A percentile compares a stretch with the other conserved stretches of the same genome.
phyloP scores from a whole-genome alignment of 2,797 vertebrate genomes.

The Hyperoplus immaculatus region DNA sequence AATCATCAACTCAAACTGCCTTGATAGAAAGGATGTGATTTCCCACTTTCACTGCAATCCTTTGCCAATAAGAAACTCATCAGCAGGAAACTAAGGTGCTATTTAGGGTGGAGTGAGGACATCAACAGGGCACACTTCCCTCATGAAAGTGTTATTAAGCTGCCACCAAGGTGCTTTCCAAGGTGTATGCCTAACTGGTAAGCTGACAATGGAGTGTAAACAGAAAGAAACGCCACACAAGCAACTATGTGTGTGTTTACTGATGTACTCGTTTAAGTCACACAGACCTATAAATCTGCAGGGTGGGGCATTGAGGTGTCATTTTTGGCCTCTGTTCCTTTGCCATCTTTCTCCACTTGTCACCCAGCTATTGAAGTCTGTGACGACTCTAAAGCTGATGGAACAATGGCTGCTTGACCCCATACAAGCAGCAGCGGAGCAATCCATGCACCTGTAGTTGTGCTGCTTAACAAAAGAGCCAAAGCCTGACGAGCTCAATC shows the following conservation, averaged over 20 bases:
- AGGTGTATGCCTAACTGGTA: too few species aligned
- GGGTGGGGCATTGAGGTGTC: slow-evolving; percentile 33
- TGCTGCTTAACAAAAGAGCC: slow-evolving; percentile 53
- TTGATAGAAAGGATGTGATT: not conserved
- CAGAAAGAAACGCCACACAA: not conserved
- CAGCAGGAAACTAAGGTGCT: too few species aligned
- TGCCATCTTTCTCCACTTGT: slow-evolving; percentile 64
- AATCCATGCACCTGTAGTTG: slow-evolving; percentile 52
- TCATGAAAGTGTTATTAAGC: too few species aligned
- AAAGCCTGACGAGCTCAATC: slow-evolving; percentile 32
- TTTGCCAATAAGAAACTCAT: too few species aligned
- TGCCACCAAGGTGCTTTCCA: too few species aligned
- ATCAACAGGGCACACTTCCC: too few species aligned
- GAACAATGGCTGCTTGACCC: slow-evolving; percentile 77
- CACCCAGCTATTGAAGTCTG: slow-evolving; percentile 60
- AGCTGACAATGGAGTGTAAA: too few species aligned
- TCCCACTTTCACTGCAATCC: too few species aligned
- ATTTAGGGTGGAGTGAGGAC: too few species aligned
- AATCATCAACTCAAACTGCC: not conserved
- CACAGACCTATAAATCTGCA: not conserved
- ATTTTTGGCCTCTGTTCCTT: slow-evolving; percentile 45
- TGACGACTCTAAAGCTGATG: slow-evolving; percentile 43
- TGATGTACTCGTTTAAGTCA: not conserved
- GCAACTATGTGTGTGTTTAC: not conserved
- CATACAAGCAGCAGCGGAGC: slow-evolving; percentile 20